These are phyloP conservation scores for Hozukius guyotensis DNA, from an alignment of 2,797 vertebrate genomes.

Conservation along the genomic window DNA sequence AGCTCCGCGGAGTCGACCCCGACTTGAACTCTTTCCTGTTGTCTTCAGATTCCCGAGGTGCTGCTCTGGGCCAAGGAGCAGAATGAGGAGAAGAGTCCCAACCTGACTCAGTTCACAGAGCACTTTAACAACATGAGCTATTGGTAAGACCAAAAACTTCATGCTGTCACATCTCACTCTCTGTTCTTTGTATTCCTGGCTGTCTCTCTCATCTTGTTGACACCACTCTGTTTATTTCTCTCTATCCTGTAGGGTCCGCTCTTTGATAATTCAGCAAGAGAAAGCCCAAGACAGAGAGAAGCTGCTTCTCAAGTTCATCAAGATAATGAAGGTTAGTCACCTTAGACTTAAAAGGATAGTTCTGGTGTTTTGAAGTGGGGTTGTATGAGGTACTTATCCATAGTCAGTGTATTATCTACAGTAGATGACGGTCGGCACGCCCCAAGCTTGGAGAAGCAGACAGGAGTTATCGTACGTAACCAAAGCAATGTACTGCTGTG, in stretches of 20 bases:
- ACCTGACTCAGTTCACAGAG: conserved; percentile 99
- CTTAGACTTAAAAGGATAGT: neutral
- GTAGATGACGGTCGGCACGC: rapidly evolving
- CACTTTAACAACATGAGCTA: conserved; percentile 99
- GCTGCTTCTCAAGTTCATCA: conserved; percentile 98
- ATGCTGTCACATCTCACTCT: neutral
- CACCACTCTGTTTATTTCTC: neutral
- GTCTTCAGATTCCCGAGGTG: conserved; percentile 95
- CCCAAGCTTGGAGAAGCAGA: neutral
- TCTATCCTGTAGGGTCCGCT: conserved; percentile 90
- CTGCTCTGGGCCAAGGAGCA: conserved; percentile 99
- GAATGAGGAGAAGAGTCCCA: conserved; percentile 99
- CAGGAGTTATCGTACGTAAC: neutral
- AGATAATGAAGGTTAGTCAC: conserved; percentile 96
- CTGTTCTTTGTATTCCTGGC: neutral
- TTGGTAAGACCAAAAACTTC: conserved; percentile 84
- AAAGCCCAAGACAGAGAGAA: conserved; percentile 98
- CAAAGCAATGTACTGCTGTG: no score
- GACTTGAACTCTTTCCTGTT: neutral
- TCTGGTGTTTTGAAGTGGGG: neutral
- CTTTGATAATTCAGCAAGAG: conserved; percentile 98
- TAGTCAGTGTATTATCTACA: neutral
- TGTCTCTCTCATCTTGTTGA: neutral
- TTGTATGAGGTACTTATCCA: neutral
- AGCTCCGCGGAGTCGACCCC: neutral